Conservation (phyloP, 2,888 invertebrate genomes). For the Microdon myrmicae region DNA sequence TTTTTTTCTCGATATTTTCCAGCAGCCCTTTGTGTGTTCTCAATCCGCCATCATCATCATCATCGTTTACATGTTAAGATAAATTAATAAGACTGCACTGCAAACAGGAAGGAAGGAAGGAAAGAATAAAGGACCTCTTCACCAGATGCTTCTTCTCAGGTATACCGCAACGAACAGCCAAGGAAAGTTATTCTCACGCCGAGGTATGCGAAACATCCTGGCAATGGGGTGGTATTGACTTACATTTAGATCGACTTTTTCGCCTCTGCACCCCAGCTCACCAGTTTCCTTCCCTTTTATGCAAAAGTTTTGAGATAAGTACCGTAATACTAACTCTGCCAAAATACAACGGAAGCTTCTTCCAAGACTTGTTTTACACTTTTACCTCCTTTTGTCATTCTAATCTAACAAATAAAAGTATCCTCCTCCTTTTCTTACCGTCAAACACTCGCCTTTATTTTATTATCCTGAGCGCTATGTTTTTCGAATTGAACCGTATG, state of each 20-base stretch:
- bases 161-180: constrained; percentile 2
- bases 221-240: constrained; percentile 39
- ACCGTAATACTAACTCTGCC: not conserved
- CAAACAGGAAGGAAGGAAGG: constrained; percentile 8
- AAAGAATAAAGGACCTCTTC: constrained; percentile 10
- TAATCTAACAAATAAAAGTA: too few relatives aligned
- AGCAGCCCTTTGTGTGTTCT: not conserved
- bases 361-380: too few relatives aligned
- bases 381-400: too few relatives aligned
- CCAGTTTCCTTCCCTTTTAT: too few relatives aligned
- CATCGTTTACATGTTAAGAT: constrained; percentile 50
- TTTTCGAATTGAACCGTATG: constrained; percentile 48
- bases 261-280: too few relatives aligned
- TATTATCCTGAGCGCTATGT: too few relatives aligned
- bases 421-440: too few relatives aligned
- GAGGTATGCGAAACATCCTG: constrained; percentile 24
- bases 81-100: constrained; percentile 41
- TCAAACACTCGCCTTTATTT: too few relatives aligned
- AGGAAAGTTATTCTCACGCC: constrained; percentile 4
- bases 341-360: not conserved
- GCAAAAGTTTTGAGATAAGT: not conserved
- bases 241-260: constrained; percentile 3
- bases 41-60: constrained; percentile 28
- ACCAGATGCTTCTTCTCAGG: constrained; percentile 16
- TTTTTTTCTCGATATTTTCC: not conserved